phyloP scores from a whole-genome alignment of 1,140 invertebrate species.

The Piezodorus guildinii region DNA sequence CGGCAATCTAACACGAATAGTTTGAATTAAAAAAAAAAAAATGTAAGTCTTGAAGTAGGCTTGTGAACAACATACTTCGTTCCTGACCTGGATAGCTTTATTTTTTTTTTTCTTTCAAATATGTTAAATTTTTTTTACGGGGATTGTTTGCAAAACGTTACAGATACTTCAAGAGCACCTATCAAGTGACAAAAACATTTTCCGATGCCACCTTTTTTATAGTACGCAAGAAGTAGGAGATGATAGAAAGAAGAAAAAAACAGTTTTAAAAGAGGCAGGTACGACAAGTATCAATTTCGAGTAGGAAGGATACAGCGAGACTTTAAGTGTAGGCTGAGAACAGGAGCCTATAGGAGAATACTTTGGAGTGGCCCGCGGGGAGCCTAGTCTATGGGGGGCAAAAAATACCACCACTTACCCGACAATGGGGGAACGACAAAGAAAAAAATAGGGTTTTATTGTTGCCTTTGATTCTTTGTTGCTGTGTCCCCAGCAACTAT shows the following conservation, averaged over 20 bases:
- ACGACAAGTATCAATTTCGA: constrained; percentile 2
- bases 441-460: not conserved
- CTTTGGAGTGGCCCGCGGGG: not conserved
- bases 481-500: not conserved
- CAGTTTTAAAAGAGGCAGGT: not conserved
- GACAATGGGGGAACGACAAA: not conserved
- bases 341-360: not conserved
- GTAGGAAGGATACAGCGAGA: not conserved
- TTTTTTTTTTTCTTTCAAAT: no score
- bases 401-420: not conserved
- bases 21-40: no score
- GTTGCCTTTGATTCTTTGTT: constrained; percentile 3
- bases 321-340: not conserved
- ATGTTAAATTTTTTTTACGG: no score
- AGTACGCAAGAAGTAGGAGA: not conserved
- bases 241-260: not conserved
- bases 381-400: not conserved
- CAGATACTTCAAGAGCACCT: no score
- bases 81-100: no score
- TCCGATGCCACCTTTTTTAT: no score
- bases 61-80: no score
- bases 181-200: no score
- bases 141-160: no score
- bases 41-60: no score
- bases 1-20: no score